Conservation (phyloP, 2,888 invertebrate genomes). For the Pristionchus arcanus region DNA sequence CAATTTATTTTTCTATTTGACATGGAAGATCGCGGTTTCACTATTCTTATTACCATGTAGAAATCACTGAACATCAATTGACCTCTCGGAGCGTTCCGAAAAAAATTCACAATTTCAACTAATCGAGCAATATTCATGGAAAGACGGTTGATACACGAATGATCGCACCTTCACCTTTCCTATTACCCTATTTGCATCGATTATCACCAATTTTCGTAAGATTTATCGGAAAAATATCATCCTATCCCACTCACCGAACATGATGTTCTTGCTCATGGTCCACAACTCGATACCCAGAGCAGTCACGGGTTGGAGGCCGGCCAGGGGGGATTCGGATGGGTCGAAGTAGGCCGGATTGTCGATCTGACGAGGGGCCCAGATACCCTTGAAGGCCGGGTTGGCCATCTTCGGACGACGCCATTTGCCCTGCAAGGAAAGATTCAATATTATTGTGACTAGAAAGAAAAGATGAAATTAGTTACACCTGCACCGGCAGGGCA, state of each 20-base stretch:
- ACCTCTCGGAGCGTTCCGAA: too few relatives aligned
- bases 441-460: too few relatives aligned
- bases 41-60: too few relatives aligned
- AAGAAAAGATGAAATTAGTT: too few relatives aligned
- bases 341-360: conserved; percentile 94
- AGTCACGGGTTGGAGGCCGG: conserved; percentile 69
- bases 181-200: not conserved
- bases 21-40: too few relatives aligned
- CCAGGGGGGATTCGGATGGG: conserved; percentile 86
- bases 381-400: conserved; percentile 83
- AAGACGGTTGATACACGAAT: too few relatives aligned
- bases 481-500: too few relatives aligned
- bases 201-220: not conserved
- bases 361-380: conserved; percentile 86
- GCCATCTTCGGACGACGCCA: conserved; percentile 87
- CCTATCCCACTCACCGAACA: conserved; percentile 87
- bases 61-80: too few relatives aligned
- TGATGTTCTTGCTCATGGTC: conserved; percentile 95
- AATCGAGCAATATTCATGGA: too few relatives aligned
- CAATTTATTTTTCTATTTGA: too few relatives aligned
- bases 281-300: conserved; percentile 97
- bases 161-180: not conserved
- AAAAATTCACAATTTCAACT: not conserved
- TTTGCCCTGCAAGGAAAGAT: conserved; percentile 85
- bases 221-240: not conserved